These are phyloP conservation scores for Atrina japonica DNA, from an alignment of 2,888 invertebrate species.

Conservation along the genomic window DNA sequence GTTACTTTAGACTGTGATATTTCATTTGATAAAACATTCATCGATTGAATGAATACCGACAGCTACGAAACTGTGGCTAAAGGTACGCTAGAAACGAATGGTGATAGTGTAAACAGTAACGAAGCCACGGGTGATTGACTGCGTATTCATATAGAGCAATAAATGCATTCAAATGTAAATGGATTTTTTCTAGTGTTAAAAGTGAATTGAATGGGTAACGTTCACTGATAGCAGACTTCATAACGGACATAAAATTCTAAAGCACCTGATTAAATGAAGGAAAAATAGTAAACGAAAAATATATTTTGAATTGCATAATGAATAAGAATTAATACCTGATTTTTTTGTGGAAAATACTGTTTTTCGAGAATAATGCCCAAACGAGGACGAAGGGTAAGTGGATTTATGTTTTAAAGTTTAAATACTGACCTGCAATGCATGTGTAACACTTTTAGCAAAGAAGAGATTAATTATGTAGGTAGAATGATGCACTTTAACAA, in stretches of 20 bases:
- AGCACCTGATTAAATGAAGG: no score
- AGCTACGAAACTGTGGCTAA: slow-evolving; percentile 26
- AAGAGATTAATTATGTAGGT: background rate
- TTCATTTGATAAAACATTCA: no score
- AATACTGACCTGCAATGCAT: background rate
- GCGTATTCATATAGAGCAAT: slow-evolving; percentile 19
- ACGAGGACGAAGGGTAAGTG: slow-evolving; percentile 47
- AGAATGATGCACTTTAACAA: background rate
- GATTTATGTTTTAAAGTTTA: slow-evolving; percentile 6
- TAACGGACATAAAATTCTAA: no score
- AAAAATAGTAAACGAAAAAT: no score
- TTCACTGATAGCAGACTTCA: slow-evolving; percentile 3
- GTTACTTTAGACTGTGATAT: no score
- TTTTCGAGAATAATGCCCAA: slow-evolving; percentile 38
- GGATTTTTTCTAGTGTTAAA: slow-evolving; percentile 7
- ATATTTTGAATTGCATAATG: no score
- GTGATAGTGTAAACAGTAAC: slow-evolving; percentile 34
- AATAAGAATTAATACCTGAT: no score
- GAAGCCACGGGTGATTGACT: slow-evolving; percentile 26
- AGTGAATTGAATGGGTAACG: slow-evolving; percentile 21
- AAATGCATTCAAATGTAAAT: slow-evolving; percentile 14
- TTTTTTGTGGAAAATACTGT: no score
- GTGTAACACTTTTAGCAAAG: background rate
- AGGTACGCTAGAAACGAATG: slow-evolving; percentile 16
- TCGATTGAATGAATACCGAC: no score